Evolutionary conservation across 2,888 invertebrate species (phyloP).

Genomic region (Xestoiulus laeticollis): DNA sequence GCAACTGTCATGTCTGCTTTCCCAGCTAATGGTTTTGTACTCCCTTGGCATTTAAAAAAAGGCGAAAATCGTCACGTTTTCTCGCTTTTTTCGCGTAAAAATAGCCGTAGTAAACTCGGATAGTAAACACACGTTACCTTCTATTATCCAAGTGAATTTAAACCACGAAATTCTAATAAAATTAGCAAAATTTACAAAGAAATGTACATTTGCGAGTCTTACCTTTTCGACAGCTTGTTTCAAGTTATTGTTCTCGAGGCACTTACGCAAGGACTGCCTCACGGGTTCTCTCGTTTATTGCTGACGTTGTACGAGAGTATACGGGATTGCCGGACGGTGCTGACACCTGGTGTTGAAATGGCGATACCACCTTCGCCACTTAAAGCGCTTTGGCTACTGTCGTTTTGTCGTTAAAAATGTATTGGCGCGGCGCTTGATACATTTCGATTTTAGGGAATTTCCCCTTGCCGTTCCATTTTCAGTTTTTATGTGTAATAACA

Average conservation of each 20-base stretch:
- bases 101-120: background rate
- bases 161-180: background rate
- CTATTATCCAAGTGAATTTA: background rate
- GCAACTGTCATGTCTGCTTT: slow-evolving; percentile 37
- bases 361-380: background rate
- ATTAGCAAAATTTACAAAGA: background rate
- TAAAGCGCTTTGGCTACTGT: background rate
- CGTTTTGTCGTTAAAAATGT: background rate
- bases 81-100: background rate
- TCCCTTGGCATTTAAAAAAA: slow-evolving; percentile 3
- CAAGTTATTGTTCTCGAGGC: slow-evolving; percentile 46
- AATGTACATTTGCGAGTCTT: background rate
- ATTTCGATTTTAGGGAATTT: too few species aligned
- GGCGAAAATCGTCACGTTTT: background rate
- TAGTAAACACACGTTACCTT: background rate
- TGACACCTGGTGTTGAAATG: background rate
- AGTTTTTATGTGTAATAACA: background rate
- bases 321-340: background rate
- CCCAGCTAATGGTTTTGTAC: slow-evolving; percentile 21
- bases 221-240: slow-evolving; percentile 45
- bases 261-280: slow-evolving; percentile 43
- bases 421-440: background rate
- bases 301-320: slow-evolving; percentile 11
- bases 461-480: background rate
- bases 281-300: background rate